Base-by-base conservation (phyloP, 2,888 invertebrate species). In the Pyrochroa serraticornis region DNA sequence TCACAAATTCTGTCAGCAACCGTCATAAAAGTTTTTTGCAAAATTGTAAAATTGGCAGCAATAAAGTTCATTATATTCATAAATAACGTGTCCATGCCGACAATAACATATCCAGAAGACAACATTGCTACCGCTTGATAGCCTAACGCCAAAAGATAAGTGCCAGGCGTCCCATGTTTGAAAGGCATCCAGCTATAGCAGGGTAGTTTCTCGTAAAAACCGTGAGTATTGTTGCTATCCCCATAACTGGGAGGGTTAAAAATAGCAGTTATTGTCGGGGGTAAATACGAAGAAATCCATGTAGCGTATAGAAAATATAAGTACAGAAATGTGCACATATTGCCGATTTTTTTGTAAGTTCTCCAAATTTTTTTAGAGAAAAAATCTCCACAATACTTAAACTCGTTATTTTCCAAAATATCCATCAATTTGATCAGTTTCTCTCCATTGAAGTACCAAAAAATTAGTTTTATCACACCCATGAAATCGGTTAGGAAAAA, bases 171-270 rank as follows among this genome's bases (percentile, higher is more conserved):
- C 37, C 71, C 65, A 42, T 71, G 70, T n/a, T 50, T 44, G 59
- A 76, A 77, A 0, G 78, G 78, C 65, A 77, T 76, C 76, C 75
- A 75, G 55, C 72, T 71, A 39, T 70, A 73, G 56, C 73, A 75
- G 0, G 76, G 75, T 31, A 76, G 57, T 37, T 51, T 62, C 14
- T 66, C 60, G 37, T 47, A 47, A 30, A 44, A 53, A 10, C 38
- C 13, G 7, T 10, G 32, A 7, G 10, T 60, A 8, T 57, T 37
- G 41, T 64, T 61, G 14, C 47, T 9, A 14, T 50, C 39, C 54
- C 54, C n/a, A n/a, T n/a, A n/a, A n/a, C n/a, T 43, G 6, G 43
- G 53, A 3, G 62, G 60, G 36, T 49, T 51, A 10, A 64, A 53
- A 7, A 56, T 14, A 2, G 70, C 66, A 7, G 69, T 65, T 7